These are phyloP conservation scores for Heliconius hermathena DNA, from an alignment of 1,140 invertebrate genomes.

Conservation along the genomic window DNA sequence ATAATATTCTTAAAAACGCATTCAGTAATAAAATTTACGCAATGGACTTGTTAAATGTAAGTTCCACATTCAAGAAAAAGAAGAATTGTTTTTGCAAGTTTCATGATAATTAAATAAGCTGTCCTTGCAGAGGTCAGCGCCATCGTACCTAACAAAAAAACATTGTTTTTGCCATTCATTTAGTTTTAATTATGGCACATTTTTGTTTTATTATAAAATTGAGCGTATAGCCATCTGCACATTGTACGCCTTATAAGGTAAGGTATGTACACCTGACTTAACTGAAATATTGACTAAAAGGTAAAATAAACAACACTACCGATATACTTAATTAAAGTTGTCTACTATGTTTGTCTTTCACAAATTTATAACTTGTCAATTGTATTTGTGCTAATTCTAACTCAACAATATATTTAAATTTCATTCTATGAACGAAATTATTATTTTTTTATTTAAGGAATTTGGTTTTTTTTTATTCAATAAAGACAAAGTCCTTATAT, in stretches of 20 bases:
- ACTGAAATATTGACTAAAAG: conserved; percentile 1
- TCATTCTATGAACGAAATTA: no score
- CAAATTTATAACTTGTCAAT: background rate
- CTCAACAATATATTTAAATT: no score
- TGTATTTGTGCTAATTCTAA: background rate
- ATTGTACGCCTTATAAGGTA: conserved; percentile 15
- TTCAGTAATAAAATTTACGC: background rate
- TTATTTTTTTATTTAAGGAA: background rate
- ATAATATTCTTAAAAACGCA: no score
- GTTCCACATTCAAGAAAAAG: background rate
- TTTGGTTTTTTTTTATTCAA: no score
- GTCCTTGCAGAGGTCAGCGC: conserved; percentile 23
- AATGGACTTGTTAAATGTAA: background rate
- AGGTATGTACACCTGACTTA: conserved; percentile 27
- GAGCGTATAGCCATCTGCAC: conserved; percentile 16
- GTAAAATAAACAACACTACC: conserved; percentile 4
- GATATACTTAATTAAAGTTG: background rate
- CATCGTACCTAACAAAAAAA: background rate
- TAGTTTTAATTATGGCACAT: background rate
- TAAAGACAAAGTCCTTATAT: no score
- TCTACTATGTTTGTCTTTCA: background rate
- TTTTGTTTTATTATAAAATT: conserved; percentile 20
- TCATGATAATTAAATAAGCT: background rate
- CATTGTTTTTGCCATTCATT: conserved; percentile 8
- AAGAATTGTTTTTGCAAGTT: background rate